Evolutionary conservation across 2,797 vertebrate genomes (phyloP).

Genomic region (Paedocypris micromegethes): DNA sequence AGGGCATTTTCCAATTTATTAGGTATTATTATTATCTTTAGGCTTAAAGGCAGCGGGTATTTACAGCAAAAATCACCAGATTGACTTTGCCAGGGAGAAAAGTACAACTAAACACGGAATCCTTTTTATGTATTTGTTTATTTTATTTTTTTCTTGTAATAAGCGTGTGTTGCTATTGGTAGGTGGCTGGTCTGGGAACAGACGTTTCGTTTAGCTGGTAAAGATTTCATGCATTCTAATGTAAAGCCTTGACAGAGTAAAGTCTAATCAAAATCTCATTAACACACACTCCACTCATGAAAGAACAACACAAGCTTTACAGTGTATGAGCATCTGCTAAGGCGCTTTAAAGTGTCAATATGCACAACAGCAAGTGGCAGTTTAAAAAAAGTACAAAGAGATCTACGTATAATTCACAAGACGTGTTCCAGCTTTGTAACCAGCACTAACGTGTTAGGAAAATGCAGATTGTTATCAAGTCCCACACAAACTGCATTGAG

Average conservation of each 20-base stretch:
- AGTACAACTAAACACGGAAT: no score
- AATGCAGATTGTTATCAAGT: neutral
- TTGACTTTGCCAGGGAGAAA: no score
- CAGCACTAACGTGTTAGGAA: conserved; percentile 14
- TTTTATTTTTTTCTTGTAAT: no score
- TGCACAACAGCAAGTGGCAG: conserved; percentile 55
- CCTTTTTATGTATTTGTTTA: no score
- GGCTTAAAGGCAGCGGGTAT: no score
- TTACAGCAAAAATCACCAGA: no score
- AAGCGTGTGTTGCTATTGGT: no score
- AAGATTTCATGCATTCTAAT: conserved; percentile 80
- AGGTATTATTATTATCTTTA: no score
- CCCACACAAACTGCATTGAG: neutral
- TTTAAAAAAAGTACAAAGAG: conserved; percentile 12
- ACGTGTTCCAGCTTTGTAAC: conserved; percentile 19
- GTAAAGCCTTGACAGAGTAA: conserved; percentile 81
- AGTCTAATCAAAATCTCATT: conserved; percentile 78
- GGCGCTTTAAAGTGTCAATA: conserved; percentile 75
- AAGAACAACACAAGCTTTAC: conserved; percentile 63
- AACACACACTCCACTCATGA: conserved; percentile 70
- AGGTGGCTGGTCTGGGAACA: conserved; percentile 72
- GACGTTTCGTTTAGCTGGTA: conserved; percentile 73
- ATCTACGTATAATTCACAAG: conserved; percentile 38
- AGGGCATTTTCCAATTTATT: no score
- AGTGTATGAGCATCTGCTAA: conserved; percentile 78